Percentiles rank a stretch among this genome's conserved stretches.
These are phyloP conservation scores for Agonopterix subpropinquella DNA, from an alignment of 2,888 invertebrate genomes.

Conservation along the genomic window DNA sequence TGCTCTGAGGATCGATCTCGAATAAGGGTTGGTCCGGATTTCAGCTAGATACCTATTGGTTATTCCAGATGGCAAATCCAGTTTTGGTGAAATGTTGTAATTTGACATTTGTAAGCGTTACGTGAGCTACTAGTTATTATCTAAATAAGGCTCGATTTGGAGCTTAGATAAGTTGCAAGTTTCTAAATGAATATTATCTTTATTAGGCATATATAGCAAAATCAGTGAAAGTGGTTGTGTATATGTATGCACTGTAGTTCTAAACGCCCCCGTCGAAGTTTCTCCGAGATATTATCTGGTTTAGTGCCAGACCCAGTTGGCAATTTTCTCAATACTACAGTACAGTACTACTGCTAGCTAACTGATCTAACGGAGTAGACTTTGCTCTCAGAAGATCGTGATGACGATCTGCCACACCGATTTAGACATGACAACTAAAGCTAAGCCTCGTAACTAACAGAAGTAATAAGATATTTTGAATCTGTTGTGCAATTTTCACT, in stretches of 20 bases:
- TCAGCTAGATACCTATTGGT: too few relatives aligned
- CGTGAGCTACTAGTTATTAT: too few relatives aligned
- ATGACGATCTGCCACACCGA: conserved; percentile 24
- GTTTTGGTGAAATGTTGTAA: background rate
- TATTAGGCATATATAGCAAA: conserved; percentile 25
- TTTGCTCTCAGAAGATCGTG: conserved; percentile 42
- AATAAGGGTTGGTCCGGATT: background rate
- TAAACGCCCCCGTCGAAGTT: conserved; percentile 48
- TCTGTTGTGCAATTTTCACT: too few relatives aligned
- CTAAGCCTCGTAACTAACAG: too few relatives aligned
- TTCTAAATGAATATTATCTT: conserved; percentile 13
- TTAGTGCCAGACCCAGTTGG: conserved; percentile 49
- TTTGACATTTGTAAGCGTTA: too few relatives aligned
- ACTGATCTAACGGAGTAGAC: conserved; percentile 26
- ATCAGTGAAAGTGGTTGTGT: conserved; percentile 53
- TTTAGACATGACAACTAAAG: conserved; percentile 23
- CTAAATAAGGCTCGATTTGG: conserved; percentile 4
- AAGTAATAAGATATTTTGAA: too few relatives aligned
- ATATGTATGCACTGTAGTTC: conserved; percentile 36
- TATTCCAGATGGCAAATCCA: background rate
- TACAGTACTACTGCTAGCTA: conserved; percentile 12
- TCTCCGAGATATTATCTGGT: conserved; percentile 53
- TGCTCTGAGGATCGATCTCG: conserved; percentile 45
- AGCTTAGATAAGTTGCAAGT: conserved; percentile 2
- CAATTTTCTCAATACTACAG: conserved; percentile 38